Evolutionary conservation across 2,797 vertebrate species (phyloP), one percentile per base, ranked within the genome.

Genomic region (Bryconaethiops microstoma): DNA sequence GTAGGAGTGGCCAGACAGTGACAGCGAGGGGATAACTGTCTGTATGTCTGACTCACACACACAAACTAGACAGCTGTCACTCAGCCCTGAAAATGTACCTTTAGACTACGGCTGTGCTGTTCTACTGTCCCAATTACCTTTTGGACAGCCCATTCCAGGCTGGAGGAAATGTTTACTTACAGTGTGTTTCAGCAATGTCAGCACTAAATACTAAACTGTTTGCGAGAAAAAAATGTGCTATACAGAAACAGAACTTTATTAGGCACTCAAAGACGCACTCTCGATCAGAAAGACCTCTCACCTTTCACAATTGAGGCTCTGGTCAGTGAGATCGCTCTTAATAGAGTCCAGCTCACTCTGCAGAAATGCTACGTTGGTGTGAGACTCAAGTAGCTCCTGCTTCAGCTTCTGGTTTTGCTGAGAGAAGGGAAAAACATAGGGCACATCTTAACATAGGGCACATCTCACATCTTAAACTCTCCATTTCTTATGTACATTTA

Each of bases 371-470:
- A 98, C 94, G 85, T 91, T 97, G 80, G 97, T 99, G 84, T 97
- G 96, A n/a, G 97, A 96, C 90, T 94, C 96, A 90, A 99, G 83
- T 84, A 99, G 94, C 17, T 98, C 96, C 91, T 97, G 97, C 87
- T 95, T 99, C 81, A 99, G 89, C 91, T 92, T 93, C 90, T 99
- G 97, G 89, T 97, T 98, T 88, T 99, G 97, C 98, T 99, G 79
- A 55, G 69, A 81, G 16, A 50, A 21, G n/a, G 23, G 25, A 52
- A 55, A 39, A 76, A 48, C 7, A 57, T 40, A 2, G 8, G 4
- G 17, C 7, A 14, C 59, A 17, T 10, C n/a, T n/a, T n/a, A 76
- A 45, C 7, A 55, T 40, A 2, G 8, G 6, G 17, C 6, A 14
- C 59, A 17, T 10, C 29, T 29, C 3, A 29, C 1, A 29, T 29